Evolutionary conservation across 2,797 vertebrate species (phyloP).

Genomic region (Cynodonichthys magdalenae): DNA sequence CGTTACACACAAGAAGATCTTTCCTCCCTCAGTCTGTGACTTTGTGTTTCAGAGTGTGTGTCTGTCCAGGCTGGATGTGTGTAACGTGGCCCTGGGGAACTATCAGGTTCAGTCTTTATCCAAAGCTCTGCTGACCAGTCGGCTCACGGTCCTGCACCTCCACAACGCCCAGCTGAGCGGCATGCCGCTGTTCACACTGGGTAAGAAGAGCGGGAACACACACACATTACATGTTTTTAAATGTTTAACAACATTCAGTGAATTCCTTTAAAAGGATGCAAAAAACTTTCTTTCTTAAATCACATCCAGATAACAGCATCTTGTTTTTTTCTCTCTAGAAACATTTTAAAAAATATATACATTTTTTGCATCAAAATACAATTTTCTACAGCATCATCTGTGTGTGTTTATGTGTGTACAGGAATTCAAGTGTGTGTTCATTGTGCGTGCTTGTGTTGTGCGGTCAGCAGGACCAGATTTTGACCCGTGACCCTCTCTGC

Average conservation of each 20-base stretch:
- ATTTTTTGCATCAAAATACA: too few relatives aligned
- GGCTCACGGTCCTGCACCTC: constrained; percentile 76
- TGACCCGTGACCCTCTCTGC: constrained; percentile 80
- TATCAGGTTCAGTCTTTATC: constrained; percentile 72
- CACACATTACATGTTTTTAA: background rate
- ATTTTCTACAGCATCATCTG: background rate
- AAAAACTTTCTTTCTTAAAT: too few relatives aligned
- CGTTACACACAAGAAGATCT: background rate
- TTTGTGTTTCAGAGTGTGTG: constrained; percentile 73
- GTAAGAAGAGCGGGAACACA: constrained; percentile 49
- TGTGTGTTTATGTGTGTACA: background rate
- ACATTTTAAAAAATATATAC: too few relatives aligned
- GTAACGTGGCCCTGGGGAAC: constrained; percentile 73
- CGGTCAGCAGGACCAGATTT: constrained; percentile 86
- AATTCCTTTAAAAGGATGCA: too few relatives aligned
- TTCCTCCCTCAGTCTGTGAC: background rate
- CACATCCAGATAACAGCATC: too few relatives aligned
- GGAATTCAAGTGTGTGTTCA: constrained; percentile 10
- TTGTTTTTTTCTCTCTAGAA: too few relatives aligned
- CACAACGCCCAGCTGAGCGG: constrained; percentile 79
- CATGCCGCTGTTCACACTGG: constrained; percentile 77
- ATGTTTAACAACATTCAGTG: too few relatives aligned
- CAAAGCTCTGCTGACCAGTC: constrained; percentile 77
- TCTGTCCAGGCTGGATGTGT: constrained; percentile 79
- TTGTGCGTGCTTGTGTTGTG: constrained; percentile 43